A percentile compares a stretch with the other conserved stretches of the same genome.
phyloP scores from a whole-genome alignment of 2,888 invertebrate species.

The Archips crataeganus region DNA sequence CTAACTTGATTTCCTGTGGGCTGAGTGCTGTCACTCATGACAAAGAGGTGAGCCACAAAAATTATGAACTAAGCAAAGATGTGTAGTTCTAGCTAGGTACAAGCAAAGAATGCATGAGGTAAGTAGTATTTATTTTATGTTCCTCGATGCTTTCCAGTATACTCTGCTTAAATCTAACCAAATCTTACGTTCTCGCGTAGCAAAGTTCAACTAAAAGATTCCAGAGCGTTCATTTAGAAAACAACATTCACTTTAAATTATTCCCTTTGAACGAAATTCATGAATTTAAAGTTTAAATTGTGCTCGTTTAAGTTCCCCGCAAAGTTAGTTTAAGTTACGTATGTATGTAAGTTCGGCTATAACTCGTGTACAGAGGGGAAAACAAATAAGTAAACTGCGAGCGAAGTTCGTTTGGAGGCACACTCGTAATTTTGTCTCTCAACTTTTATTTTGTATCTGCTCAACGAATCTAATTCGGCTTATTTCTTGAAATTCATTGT shows the following conservation, averaged over 20 bases:
- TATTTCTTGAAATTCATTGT: conserved; percentile 27
- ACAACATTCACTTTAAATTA: conserved; percentile 44
- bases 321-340: conserved; percentile 53
- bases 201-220: conserved; percentile 17
- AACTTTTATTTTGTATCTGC: conserved; percentile 45
- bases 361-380: conserved; percentile 45
- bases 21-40: conserved; percentile 21
- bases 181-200: not conserved
- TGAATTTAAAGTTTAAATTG: conserved; percentile 59
- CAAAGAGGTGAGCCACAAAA: not conserved
- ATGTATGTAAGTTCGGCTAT: conserved; percentile 45
- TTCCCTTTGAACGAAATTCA: conserved; percentile 51
- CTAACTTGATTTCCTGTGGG: conserved; percentile 32
- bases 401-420: conserved; percentile 45
- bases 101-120: not conserved
- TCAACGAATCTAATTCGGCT: conserved; percentile 42
- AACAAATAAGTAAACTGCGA: conserved; percentile 45
- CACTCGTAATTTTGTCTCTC: conserved; percentile 46
- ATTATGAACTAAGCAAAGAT: not conserved
- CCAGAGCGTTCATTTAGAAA: conserved; percentile 6
- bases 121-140: too few species aligned
- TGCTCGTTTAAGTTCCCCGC: conserved; percentile 54
- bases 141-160: not conserved
- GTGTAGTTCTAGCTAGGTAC: not conserved
- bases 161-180: not conserved